Conservation (phyloP, 2,113 vertebrate species). For the Choloepus hoffmanni region DNA sequence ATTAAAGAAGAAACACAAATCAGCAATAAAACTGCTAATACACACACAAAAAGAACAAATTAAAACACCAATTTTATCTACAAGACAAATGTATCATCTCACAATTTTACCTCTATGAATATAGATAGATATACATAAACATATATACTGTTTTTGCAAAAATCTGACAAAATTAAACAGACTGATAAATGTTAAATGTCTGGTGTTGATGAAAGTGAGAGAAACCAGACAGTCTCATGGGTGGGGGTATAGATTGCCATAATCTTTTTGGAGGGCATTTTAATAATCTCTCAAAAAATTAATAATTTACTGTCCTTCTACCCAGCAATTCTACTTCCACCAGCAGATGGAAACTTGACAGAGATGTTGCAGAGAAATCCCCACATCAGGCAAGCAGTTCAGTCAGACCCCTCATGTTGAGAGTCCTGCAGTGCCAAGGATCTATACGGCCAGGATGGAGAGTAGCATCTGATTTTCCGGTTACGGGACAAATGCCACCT, state of each 20-base stretch:
- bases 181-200: neutral
- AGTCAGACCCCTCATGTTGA: too few relatives aligned
- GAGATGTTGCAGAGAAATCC: neutral
- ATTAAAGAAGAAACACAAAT: conserved; percentile 1
- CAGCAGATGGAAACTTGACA: neutral
- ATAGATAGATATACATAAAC: neutral
- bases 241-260: neutral
- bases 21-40: neutral
- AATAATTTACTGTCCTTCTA: neutral
- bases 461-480: neutral
- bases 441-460: neutral
- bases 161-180: conserved; percentile 29
- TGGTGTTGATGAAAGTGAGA: neutral
- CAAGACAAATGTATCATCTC: too few relatives aligned
- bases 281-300: neutral
- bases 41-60: conserved; percentile 32
- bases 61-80: neutral
- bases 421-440: neutral
- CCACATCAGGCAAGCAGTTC: neutral
- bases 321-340: neutral
- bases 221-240: neutral
- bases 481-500: neutral
- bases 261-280: neutral
- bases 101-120: neutral
- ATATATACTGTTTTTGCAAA: neutral